Conservation (phyloP, 2,113 vertebrate genomes). For the Pseudonaja textilis region DNA sequence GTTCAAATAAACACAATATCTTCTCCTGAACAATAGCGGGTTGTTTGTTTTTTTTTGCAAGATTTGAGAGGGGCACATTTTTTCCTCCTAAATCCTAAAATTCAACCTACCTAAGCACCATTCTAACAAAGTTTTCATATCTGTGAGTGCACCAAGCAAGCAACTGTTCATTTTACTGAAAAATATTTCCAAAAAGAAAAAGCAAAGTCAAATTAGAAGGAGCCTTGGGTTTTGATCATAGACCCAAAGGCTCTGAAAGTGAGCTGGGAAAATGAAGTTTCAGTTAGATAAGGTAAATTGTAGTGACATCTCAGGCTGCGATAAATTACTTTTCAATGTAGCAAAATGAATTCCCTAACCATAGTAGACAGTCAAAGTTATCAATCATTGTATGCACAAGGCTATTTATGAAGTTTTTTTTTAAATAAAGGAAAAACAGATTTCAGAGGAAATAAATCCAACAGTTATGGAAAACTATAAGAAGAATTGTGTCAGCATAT, state of each 20-base stretch:
- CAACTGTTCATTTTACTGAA: background rate
- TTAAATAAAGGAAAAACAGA: background rate
- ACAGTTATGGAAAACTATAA: background rate
- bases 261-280: background rate
- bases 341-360: conserved; percentile 22
- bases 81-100: background rate
- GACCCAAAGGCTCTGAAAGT: background rate
- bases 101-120: background rate
- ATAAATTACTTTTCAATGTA: conserved; percentile 32
- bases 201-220: conserved; percentile 35
- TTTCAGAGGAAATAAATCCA: background rate
- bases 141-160: background rate
- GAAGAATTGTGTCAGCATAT: background rate
- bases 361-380: background rate
- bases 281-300: conserved; percentile 5
- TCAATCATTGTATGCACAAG: conserved; percentile 12
- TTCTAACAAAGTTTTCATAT: background rate
- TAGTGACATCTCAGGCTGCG: conserved; percentile 4
- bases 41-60: background rate
- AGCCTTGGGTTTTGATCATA: background rate
- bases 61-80: background rate
- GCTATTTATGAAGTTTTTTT: conserved; percentile 6
- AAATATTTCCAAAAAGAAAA: conserved; percentile 1
- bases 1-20: background rate
- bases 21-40: background rate